These are phyloP conservation scores for Typhlichthys subterraneus DNA, from an alignment of 2,797 vertebrate genomes.

Conservation along the genomic window DNA sequence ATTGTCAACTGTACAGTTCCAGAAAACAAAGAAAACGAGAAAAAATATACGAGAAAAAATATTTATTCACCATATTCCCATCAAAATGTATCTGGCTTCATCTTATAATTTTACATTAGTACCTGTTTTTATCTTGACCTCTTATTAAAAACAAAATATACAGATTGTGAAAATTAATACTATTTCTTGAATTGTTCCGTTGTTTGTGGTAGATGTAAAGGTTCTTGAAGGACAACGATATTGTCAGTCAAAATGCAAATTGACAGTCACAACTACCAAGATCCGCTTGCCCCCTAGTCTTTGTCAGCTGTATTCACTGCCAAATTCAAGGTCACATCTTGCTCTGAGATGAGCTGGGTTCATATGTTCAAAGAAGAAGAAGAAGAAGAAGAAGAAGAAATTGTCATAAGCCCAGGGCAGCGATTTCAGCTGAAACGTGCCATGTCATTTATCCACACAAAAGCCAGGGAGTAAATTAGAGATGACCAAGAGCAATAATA, in stretches of 20 bases:
- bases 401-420: slow-evolving; percentile 44
- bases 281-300: slow-evolving; percentile 29
- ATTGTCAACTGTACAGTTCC: slow-evolving; percentile 17
- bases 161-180: no score
- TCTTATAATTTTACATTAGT: no score
- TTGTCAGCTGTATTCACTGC: slow-evolving; percentile 57
- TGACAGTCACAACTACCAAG: slow-evolving; percentile 9
- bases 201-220: no score
- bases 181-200: no score
- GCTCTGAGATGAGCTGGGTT: slow-evolving; percentile 52
- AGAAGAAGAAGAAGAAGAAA: slow-evolving; percentile 11
- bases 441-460: no score
- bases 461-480: not conserved
- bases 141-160: no score
- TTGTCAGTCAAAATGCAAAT: not conserved
- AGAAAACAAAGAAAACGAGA: no score
- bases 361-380: slow-evolving; percentile 48
- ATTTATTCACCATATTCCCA: no score
- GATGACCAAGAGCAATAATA: slow-evolving; percentile 10
- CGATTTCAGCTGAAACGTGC: slow-evolving; percentile 43
- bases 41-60: no score
- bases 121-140: no score
- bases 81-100: no score
- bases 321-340: slow-evolving; percentile 52
- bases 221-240: slow-evolving; percentile 26